phyloP scores from a whole-genome alignment of 2,888 invertebrate genomes.

The Gasteruption jaculator region DNA sequence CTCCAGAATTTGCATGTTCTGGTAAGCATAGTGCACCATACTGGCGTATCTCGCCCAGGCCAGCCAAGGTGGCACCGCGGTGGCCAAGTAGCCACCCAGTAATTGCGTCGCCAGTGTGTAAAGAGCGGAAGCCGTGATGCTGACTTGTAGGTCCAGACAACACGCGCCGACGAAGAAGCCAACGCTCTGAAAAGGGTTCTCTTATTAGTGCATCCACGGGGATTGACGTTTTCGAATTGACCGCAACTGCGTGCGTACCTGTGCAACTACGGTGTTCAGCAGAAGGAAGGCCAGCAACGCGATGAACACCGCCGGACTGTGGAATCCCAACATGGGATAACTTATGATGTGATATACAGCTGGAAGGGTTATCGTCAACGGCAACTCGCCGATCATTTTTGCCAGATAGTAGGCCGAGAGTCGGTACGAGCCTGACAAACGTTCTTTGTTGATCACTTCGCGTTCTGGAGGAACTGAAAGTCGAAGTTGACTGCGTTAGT shows the following conservation, averaged over 20 bases:
- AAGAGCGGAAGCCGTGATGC: slow-evolving; percentile 72
- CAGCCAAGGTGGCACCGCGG: slow-evolving; percentile 68
- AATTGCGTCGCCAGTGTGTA: slow-evolving; percentile 74
- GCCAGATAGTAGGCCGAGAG: slow-evolving; percentile 77
- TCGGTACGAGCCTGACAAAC: slow-evolving; percentile 73
- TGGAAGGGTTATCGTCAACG: slow-evolving; percentile 69
- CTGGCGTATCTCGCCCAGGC: slow-evolving; percentile 73
- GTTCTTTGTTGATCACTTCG: slow-evolving; percentile 75
- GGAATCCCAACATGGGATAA: slow-evolving; percentile 71
- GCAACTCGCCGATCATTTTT: slow-evolving; percentile 77
- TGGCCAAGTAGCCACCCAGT: slow-evolving; percentile 69
- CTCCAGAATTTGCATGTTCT: slow-evolving; percentile 77
- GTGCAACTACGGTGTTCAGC: slow-evolving; percentile 69
- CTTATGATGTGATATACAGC: slow-evolving; percentile 72
- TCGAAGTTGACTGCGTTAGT: too few species aligned
- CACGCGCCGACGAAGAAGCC: slow-evolving; percentile 76
- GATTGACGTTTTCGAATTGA: slow-evolving; percentile 9
- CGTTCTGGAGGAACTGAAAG: slow-evolving; percentile 70
- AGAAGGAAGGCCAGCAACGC: slow-evolving; percentile 65
- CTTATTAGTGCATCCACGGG: too few species aligned
- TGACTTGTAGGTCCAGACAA: slow-evolving; percentile 72
- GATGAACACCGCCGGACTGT: slow-evolving; percentile 64
- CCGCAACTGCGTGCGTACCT: slow-evolving; percentile 52
- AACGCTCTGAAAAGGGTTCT: slow-evolving; percentile 56
- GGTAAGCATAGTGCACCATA: slow-evolving; percentile 76